Evolutionary conservation across 2,113 vertebrate genomes (phyloP).

Genomic region (Ochotona curzoniae): DNA sequence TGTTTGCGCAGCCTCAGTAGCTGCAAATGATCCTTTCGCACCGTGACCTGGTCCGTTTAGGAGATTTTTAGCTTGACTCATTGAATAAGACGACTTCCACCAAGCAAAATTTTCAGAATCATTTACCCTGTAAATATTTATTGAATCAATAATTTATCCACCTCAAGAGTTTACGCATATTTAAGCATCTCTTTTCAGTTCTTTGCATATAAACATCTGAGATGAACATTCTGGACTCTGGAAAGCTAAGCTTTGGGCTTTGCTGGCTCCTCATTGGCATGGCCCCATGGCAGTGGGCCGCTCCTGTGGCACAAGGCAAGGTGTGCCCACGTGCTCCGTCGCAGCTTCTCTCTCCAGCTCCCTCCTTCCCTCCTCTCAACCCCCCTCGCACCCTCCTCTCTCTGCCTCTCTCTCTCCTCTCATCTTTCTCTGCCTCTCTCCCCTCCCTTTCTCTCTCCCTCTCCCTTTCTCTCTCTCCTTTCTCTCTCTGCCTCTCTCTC

Average conservation of each 20-base stretch:
- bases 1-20: background rate
- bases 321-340: no score
- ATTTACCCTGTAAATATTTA: constrained; percentile 67
- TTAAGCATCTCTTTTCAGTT: background rate
- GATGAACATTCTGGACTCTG: background rate
- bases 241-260: background rate
- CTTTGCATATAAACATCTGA: background rate
- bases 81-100: background rate
- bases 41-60: background rate
- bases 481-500: background rate
- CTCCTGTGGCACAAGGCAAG: no score
- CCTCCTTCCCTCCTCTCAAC: no score
- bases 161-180: constrained; percentile 49
- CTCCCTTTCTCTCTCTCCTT: background rate
- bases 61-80: background rate
- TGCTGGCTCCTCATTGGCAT: background rate
- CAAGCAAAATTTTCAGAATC: background rate
- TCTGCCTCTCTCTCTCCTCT: no score
- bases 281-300: no score
- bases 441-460: background rate
- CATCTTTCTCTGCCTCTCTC: no score
- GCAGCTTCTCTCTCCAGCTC: no score
- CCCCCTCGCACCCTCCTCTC: no score
- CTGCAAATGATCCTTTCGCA: background rate
- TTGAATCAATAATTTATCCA: constrained; percentile 60